Conservation (phyloP, 92 coral and sea anemone genomes). For the Actinernus sp. region DNA sequence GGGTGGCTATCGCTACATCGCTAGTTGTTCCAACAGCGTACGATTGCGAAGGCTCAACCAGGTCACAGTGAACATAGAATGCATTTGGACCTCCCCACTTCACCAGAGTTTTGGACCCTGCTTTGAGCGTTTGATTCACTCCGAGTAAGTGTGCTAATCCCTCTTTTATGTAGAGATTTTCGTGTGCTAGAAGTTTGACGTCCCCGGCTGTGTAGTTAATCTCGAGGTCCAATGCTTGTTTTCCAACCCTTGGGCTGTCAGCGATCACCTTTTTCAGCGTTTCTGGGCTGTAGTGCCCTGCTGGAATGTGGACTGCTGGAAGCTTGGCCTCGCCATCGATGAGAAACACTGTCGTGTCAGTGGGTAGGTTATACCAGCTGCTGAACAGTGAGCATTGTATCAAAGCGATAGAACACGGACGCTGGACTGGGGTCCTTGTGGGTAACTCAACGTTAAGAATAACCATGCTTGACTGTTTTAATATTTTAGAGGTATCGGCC, state of each 20-base stretch:
- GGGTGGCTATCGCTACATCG: too few species aligned
- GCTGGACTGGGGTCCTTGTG: too few species aligned
- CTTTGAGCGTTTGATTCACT: too few species aligned
- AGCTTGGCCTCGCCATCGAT: background rate
- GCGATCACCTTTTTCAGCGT: background rate
- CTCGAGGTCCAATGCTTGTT: too few species aligned
- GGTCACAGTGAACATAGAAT: background rate
- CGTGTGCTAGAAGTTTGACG: background rate
- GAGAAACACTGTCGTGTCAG: background rate
- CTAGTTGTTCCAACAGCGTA: too few species aligned
- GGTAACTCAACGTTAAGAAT: too few species aligned
- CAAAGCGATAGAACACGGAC: conserved; percentile 27
- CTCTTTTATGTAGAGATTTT: background rate
- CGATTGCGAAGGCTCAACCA: background rate
- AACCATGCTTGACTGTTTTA: too few species aligned
- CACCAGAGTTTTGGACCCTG: too few species aligned
- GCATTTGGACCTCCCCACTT: too few species aligned
- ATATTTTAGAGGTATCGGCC: too few species aligned
- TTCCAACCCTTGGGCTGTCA: too few species aligned
- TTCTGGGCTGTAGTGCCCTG: conserved; percentile 1
- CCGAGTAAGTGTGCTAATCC: too few species aligned
- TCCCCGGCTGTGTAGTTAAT: background rate
- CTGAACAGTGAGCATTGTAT: conserved; percentile 19
- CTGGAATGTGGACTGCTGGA: background rate
- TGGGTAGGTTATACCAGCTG: conserved; percentile 30